Evolutionary conservation across 2,797 vertebrate species (phyloP), one percentile per base, ranked within the genome.

Genomic region (Platyrinchus mystaceus): DNA sequence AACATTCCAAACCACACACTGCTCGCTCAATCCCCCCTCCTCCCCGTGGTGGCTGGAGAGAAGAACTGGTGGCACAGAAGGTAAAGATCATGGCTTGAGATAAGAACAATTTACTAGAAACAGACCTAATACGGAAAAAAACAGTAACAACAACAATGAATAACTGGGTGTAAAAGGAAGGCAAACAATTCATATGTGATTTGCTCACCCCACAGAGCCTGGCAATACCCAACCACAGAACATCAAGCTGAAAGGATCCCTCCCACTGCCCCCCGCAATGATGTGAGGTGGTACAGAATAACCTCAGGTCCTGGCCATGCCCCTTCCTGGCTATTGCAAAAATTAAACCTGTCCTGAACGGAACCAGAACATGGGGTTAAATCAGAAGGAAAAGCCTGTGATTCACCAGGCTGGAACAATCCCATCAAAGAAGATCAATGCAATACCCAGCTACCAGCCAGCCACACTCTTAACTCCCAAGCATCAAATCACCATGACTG

Each of bases 171-270:
- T 46, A 30, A 19, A 46, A 70, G 24, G 79, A n/a, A 58, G 30
- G 21, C 0, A 0, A 26, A 34, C 0, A 3, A 10, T 46, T 58
- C 64, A 19, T 21, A 39, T 44, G 43, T 6, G 28, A 15, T 58
- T 50, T 37, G 44, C 43, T 50, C 64, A 56, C 37, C 59, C 37
- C 36, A 16, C 32, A 50, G 28, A 63, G 56, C 63, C 28, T 47
- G n/a, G 71, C 75, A 71, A 24, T 1, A 16, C 16, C 58, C 43
- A 46, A 39, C 9, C n/a, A n/a, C 50, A 50, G 36, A 37, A 70
- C 20, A 14, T 14, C 24, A 30, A 10, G 37, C 18, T n/a, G 32
- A 41, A 23, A 41, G 14, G 11, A 46, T 14, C 60, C 59, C 26
- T 77, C 24, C 39, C 41, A 34, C 34, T 34, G 14, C 21, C 39